These are phyloP conservation scores for Ctenomys sociabilis DNA, from an alignment of 2,113 vertebrate genomes.

Conservation along the genomic window DNA sequence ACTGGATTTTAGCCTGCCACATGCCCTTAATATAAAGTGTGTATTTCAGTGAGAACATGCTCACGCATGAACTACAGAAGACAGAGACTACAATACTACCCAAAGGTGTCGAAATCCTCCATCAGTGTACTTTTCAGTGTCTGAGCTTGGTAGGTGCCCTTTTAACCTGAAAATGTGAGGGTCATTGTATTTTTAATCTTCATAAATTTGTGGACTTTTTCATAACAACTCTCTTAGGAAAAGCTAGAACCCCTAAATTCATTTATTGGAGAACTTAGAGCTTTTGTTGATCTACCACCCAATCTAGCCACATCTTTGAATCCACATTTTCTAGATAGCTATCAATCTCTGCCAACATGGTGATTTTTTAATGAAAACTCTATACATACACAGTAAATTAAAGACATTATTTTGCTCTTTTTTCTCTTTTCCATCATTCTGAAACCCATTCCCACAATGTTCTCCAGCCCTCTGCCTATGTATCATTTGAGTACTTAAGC, in stretches of 20 bases:
- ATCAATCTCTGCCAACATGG: not conserved
- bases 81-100: not conserved
- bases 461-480: not conserved
- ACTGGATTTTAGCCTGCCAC: not conserved
- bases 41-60: not conserved
- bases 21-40: not conserved
- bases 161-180: not conserved
- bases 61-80: not conserved
- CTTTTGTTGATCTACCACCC: not conserved
- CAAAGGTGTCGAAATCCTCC: not conserved
- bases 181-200: not conserved
- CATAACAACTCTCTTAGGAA: not conserved
- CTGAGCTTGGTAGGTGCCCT: not conserved
- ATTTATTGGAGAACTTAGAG: not conserved
- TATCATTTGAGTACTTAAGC: not conserved
- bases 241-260: not conserved
- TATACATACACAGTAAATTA: not conserved
- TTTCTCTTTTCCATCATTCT: not conserved
- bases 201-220: not conserved
- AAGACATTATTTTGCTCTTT: not conserved
- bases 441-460: not conserved
- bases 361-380: not conserved
- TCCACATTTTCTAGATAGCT: not conserved
- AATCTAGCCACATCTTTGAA: not conserved
- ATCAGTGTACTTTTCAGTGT: not conserved